These are phyloP conservation scores for Epicampocera succincta DNA, from an alignment of 2,888 invertebrate species.

Conservation along the genomic window DNA sequence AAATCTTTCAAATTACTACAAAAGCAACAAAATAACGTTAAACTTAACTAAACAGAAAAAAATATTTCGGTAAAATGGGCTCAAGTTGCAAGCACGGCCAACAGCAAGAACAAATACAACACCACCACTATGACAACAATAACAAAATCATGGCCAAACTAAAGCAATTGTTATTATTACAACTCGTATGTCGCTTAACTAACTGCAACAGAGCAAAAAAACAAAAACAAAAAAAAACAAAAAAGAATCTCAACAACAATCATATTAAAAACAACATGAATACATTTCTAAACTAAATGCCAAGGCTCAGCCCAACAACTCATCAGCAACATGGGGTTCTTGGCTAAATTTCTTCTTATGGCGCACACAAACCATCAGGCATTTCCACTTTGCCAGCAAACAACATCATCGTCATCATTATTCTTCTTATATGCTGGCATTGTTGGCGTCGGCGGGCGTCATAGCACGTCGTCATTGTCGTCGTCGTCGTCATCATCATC, in stretches of 20 bases:
- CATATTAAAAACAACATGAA: slow-evolving; percentile 41
- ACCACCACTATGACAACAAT: slow-evolving; percentile 59
- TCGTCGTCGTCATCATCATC: slow-evolving; percentile 42
- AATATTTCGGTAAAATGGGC: slow-evolving; percentile 57
- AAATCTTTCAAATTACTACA: slow-evolving; percentile 70
- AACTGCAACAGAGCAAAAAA: slow-evolving; percentile 59
- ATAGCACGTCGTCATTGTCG: slow-evolving; percentile 69
- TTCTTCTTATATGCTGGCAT: slow-evolving; percentile 61
- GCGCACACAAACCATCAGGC: slow-evolving; percentile 29
- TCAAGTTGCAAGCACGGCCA: slow-evolving; percentile 64
- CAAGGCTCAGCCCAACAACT: slow-evolving; percentile 59
- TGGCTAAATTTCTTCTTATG: slow-evolving; percentile 36
- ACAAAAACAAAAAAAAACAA: slow-evolving; percentile 22
- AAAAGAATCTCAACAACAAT: not conserved
- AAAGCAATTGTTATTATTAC: slow-evolving; percentile 69
- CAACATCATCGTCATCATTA: slow-evolving; percentile 60
- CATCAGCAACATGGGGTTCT: slow-evolving; percentile 62
- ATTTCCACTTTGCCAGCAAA: slow-evolving; percentile 45
- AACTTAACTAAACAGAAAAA: not conserved
- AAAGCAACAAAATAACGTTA: slow-evolving; percentile 53
- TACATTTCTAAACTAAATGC: slow-evolving; percentile 50
- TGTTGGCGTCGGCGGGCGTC: slow-evolving; percentile 67
- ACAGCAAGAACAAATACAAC: slow-evolving; percentile 26
- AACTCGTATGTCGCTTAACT: slow-evolving; percentile 68
- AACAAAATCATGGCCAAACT: slow-evolving; percentile 68